A percentile compares a stretch with the other conserved stretches of the same genome.
phyloP scores from a whole-genome alignment of 2,113 vertebrate species.

The Charadrius vociferus region DNA sequence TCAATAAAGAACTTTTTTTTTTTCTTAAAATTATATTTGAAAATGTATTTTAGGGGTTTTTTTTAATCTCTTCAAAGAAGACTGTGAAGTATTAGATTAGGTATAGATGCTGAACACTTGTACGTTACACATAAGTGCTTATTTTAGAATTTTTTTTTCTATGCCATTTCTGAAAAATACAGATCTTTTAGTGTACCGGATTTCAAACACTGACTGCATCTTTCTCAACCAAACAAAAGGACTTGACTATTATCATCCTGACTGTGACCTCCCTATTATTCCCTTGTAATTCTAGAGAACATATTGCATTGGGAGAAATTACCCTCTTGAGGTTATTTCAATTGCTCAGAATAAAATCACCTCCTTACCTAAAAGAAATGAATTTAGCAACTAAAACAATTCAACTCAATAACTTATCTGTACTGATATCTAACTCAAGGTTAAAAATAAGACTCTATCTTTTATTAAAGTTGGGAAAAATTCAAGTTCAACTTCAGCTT shows the following conservation, averaged over 20 bases:
- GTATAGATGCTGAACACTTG: background rate
- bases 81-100: background rate
- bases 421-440: background rate
- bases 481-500: background rate
- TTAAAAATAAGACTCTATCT: background rate
- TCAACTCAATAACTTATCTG: background rate
- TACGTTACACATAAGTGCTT: background rate
- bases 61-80: background rate
- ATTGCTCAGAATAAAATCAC: background rate
- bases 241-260: background rate
- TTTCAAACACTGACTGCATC: background rate
- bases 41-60: background rate
- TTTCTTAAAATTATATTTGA: background rate
- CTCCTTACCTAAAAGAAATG: background rate
- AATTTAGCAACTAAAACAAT: background rate
- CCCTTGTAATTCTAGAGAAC: conserved; percentile 21
- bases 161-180: background rate
- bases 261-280: conserved; percentile 1
- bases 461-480: background rate
- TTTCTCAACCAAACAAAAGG: background rate
- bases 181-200: background rate
- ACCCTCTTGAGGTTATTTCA: background rate
- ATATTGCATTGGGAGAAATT: background rate
- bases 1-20: background rate
- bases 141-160: background rate